Conservation (phyloP, 2,888 invertebrate species). For the Adela reaumurella region DNA sequence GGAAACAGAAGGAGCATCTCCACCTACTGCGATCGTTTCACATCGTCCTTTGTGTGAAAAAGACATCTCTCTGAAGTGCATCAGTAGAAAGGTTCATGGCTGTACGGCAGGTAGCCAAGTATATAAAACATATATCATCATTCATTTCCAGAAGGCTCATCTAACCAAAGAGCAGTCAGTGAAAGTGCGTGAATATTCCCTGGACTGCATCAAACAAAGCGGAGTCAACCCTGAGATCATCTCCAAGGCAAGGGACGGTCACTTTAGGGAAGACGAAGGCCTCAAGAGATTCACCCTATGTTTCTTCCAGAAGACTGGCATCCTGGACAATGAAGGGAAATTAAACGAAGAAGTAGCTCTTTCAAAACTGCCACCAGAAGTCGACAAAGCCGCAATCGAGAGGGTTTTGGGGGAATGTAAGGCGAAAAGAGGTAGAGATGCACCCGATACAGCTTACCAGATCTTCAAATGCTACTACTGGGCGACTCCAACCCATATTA, state of each 20-base stretch:
- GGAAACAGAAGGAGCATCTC: no score
- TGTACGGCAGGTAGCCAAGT: no score
- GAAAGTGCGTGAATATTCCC: conserved; percentile 21
- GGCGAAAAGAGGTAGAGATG: conserved; percentile 28
- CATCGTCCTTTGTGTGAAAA: no score
- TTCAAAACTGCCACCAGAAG: conserved; percentile 31
- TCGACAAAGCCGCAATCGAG: conserved; percentile 29
- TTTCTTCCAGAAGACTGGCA: conserved; percentile 39
- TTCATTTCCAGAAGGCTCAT: conserved; percentile 27
- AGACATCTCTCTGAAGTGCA: no score
- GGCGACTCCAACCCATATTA: conserved; percentile 30
- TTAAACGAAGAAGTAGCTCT: conserved; percentile 37
- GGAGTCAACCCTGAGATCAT: conserved; percentile 27
- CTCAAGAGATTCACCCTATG: conserved; percentile 44
- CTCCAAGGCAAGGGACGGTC: conserved; percentile 32
- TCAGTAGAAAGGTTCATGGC: no score
- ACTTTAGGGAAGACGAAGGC: conserved; percentile 31
- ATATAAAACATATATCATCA: neutral
- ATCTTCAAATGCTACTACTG: conserved; percentile 41
- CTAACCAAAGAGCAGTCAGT: conserved; percentile 26
- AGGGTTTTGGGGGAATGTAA: conserved; percentile 38
- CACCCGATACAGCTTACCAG: conserved; percentile 35
- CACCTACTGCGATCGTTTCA: no score
- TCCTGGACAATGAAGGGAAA: conserved; percentile 29
- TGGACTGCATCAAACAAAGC: conserved; percentile 31